These are phyloP conservation scores for Phaenicophaeus curvirostris DNA, from an alignment of 2,797 vertebrate species.

Conservation along the genomic window DNA sequence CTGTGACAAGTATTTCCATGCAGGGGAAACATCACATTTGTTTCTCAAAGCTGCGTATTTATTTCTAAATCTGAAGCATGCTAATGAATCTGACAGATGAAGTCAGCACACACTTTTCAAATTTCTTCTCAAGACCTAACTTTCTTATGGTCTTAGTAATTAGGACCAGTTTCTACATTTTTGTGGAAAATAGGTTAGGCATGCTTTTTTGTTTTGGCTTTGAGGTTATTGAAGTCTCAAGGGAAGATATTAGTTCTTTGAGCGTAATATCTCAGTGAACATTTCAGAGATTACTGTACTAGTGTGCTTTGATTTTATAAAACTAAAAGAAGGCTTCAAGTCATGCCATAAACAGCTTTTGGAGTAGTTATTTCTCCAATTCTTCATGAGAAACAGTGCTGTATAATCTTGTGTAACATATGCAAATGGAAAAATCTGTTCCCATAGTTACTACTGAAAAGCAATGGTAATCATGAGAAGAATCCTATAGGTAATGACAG, in stretches of 20 bases:
- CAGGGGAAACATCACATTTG: not conserved
- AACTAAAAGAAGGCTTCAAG: conserved; percentile 26
- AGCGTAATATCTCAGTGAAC: not conserved
- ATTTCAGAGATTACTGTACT: conserved; percentile 8
- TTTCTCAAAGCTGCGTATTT: not conserved
- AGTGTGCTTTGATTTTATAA: conserved; percentile 22
- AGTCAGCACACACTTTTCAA: not conserved
- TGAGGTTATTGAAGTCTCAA: conserved; percentile 26
- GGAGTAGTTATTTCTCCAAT: not conserved
- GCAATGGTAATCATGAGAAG: not conserved
- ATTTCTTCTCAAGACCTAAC: not conserved
- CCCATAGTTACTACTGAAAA: conserved; percentile 14
- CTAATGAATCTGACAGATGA: not conserved
- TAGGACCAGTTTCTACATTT: not conserved
- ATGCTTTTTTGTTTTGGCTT: not conserved
- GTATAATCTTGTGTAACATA: conserved; percentile 11
- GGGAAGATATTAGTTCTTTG: conserved; percentile 23
- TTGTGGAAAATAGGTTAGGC: not conserved
- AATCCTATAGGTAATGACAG: not conserved
- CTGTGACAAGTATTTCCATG: not conserved
- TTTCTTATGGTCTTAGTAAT: not conserved
- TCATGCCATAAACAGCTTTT: conserved; percentile 17
- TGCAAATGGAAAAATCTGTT: conserved; percentile 11
- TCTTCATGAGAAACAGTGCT: not conserved
- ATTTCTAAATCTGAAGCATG: not conserved